Percentiles rank a stretch among this genome's conserved stretches.
phyloP scores from a whole-genome alignment of 2,888 invertebrate species.

The Apamea epomidion region DNA sequence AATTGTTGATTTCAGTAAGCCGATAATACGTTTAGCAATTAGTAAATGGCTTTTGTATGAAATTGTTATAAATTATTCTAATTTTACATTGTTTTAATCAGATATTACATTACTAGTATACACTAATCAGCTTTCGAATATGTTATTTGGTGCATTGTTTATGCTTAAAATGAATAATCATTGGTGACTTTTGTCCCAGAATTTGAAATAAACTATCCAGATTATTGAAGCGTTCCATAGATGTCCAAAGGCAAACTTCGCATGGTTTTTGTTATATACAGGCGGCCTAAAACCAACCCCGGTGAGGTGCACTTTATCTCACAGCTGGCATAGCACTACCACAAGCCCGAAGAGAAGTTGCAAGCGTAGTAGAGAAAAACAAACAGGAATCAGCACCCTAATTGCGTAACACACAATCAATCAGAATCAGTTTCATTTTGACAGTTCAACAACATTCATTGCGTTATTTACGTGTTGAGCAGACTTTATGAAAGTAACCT shows the following conservation, averaged over 20 bases:
- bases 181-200: background rate
- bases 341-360: no score
- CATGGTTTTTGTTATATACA: background rate
- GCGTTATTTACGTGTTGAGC: no score
- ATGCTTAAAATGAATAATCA: background rate
- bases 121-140: conserved; percentile 21
- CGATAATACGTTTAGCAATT: conserved; percentile 30
- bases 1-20: conserved; percentile 30
- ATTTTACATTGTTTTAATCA: conserved; percentile 20
- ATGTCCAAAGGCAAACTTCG: background rate
- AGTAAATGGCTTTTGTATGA: conserved; percentile 13
- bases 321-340: no score
- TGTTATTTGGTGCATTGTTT: background rate
- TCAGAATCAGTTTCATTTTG: no score
- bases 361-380: no score
- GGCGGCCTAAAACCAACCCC: no score
- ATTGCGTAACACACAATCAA: no score
- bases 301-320: no score
- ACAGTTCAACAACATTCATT: no score
- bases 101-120: background rate
- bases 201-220: background rate
- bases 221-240: background rate
- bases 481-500: no score
- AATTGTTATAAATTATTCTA: conserved; percentile 28
- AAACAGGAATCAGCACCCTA: no score